Base-by-base conservation (phyloP, 2,113 vertebrate species). In the Danionella cerebrum region DNA sequence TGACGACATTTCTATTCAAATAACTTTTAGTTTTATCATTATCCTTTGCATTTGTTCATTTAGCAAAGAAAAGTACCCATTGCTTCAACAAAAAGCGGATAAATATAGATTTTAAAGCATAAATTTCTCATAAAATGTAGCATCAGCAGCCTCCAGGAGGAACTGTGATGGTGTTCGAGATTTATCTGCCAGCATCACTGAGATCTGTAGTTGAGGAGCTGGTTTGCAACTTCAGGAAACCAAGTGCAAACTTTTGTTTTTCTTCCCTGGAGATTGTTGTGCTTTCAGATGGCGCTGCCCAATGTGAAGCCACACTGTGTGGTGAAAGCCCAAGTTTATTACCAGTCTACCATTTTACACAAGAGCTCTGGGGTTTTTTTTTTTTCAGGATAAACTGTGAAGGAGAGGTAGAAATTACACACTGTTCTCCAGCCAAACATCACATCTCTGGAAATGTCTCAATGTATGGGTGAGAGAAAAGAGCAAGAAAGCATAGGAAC, bases 381-480 rank as follows among this genome's bases (percentile, higher is more conserved):
- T 76, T 73, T 16, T 33, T 59, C 6, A 63, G 36, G 22, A 62
- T 62, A 73, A 73, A 54, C 70, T 66, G 50, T 36, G 44, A 76
- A 75, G 64, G 42, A 31, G 44, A 31, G 19, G 6, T 35, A 36
- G 65, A 71, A 27, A 47, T 57, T 42, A 22, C 14, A 64, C 24
- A 42, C 19, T 13, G 33, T 59, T 24, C 38, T 8, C 12, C n/a
- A 11, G 27, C 59, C 53, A 52, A 13, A 29, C 25, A 16, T 39
- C 39, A 19, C 5, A 1, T 3, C 65, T 58, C 24, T 47, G 16
- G 52, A 25, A 25, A 66, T n/a, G 41, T 47, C 14, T 13, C 14
- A 44, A 44, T 44, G 35, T 35, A 64, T 47, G 51, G 19, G 52
- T 69, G 70, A 54, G 62, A 72, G 29, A 65, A 36, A 44, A 3